A percentile compares a stretch with the other conserved stretches of the same genome.
Evolutionary conservation across 2,113 vertebrate species (phyloP).

Genomic region (Psettodes erumei): DNA sequence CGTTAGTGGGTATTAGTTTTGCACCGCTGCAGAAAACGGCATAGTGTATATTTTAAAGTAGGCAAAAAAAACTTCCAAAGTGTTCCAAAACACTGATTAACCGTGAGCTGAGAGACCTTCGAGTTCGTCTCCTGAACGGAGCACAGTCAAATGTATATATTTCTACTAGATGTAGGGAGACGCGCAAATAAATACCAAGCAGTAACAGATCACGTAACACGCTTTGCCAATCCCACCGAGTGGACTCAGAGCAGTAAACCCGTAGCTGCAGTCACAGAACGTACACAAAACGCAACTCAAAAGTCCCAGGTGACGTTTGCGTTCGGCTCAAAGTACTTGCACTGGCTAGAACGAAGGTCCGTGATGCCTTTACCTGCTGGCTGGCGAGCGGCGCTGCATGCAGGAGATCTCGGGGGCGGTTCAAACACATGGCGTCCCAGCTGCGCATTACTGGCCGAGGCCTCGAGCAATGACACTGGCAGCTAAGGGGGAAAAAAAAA

Average conservation of each 20-base stretch:
- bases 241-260: neutral
- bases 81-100: neutral
- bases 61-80: neutral
- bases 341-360: neutral
- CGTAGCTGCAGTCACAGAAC: neutral
- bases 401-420: neutral
- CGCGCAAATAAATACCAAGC: neutral
- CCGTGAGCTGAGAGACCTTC: neutral
- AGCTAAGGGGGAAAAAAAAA: constrained; percentile 5
- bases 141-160: neutral
- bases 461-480: neutral
- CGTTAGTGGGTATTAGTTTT: neutral
- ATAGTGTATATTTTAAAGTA: neutral
- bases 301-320: neutral
- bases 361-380: constrained; percentile 26
- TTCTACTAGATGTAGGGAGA: neutral
- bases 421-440: neutral
- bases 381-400: neutral
- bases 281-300: neutral
- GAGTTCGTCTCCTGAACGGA: neutral
- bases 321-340: neutral
- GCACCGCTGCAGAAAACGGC: neutral
- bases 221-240: too few relatives aligned
- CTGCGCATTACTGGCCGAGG: neutral
- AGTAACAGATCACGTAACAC: neutral